Base-by-base conservation (phyloP, 2,797 vertebrate genomes). In the Psittacula echo region DNA sequence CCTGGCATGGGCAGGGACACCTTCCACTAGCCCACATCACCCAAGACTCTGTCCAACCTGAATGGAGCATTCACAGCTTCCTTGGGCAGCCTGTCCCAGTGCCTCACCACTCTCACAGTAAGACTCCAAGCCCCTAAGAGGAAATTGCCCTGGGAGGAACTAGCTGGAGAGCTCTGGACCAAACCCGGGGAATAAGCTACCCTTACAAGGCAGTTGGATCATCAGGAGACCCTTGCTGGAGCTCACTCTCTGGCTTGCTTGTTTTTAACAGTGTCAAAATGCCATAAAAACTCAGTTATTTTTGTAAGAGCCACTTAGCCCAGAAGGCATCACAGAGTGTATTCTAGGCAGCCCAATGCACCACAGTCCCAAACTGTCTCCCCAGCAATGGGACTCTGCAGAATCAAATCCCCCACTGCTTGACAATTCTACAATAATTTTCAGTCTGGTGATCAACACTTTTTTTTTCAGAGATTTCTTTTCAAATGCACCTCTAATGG, bases 401-500 rank as follows among this genome's bases (percentile, higher is more conserved):
- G 65, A 92, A 90, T 78, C n/a, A 84, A 77, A 82, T 73, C 11
- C 24, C 12, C 13, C 41, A 60, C 37, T 61, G 21, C 44, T 90
- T 81, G 56, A 58, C 11, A 93, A 30, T 79, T 75, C 34, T 73
- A 9, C 8, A 90, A 30, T 67, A 2, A 1, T 76, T 86, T 85
- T 67, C 47, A 66, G 13, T 72, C 77, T 67, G 23, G 15, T 71
- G 89, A 86, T 92, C 56, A 91, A 51, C 50, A 10, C 37, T 39
- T 48, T 89, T 79, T 90, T 91, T 91, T 90, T 42, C 66, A 53
- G 67, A 62, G 29, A 81, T 92, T 85, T 79, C 47, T 80, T 39
- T 90, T 91, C 85, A 96, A 94, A 88, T 90, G 73, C 23, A 68
- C 34, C 29, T 90, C 39, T 95, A 96, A 94, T 94, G 7, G 60